Conservation (phyloP, 30 jellyfish, hydroid and myxozoan species). For the Aurelia aurita complex sp. Pacific region DNA sequence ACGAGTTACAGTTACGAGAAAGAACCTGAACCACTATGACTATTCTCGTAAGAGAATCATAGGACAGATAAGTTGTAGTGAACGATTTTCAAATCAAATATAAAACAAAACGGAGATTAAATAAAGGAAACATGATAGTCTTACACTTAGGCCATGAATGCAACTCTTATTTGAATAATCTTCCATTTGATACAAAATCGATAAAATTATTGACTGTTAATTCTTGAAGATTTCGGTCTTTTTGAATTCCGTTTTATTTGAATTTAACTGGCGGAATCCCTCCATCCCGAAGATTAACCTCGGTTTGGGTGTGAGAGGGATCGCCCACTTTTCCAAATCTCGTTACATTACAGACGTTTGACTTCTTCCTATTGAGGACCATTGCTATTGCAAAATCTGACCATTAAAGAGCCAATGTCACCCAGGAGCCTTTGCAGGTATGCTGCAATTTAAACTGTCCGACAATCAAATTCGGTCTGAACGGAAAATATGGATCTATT, state of each 20-base stretch:
- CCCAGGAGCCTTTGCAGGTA: no score
- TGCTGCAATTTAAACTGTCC: no score
- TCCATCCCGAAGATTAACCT: constrained; percentile 13
- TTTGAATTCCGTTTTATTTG: constrained; percentile 5
- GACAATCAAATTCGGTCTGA: no score
- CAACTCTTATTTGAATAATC: constrained; percentile 18
- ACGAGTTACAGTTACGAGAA: no score
- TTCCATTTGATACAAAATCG: constrained; percentile 29
- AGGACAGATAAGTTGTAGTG: no score
- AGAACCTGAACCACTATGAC: no score
- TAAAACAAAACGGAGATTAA: constrained; percentile 6
- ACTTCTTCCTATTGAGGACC: background rate
- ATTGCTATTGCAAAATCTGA: no score
- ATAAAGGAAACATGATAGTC: constrained; percentile 1
- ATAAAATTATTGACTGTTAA: constrained; percentile 42
- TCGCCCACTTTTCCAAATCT: background rate
- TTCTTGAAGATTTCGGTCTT: constrained; percentile 14
- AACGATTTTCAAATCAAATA: constrained; percentile 15
- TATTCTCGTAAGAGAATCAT: no score
- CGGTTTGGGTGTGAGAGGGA: constrained; percentile 2
- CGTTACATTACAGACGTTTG: background rate
- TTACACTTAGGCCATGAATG: constrained; percentile 1
- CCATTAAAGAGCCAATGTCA: no score
- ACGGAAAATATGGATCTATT: no score
- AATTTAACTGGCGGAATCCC: background rate